A percentile compares a stretch with the other conserved stretches of the same genome.
phyloP scores from a whole-genome alignment of 1,140 invertebrate genomes.

The Lutraria rhynchaena region DNA sequence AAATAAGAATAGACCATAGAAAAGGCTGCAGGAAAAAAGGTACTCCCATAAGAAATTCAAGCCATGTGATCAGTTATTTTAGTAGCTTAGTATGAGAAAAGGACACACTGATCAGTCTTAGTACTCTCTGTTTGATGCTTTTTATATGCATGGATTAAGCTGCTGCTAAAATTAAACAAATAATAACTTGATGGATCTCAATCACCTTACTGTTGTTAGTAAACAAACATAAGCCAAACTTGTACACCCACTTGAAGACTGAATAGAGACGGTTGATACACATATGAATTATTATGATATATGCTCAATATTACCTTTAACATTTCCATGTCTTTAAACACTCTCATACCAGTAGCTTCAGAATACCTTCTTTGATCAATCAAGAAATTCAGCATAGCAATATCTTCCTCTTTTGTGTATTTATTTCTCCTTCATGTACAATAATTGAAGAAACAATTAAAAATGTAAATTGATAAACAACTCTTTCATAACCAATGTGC shows the following conservation, averaged over 20 bases:
- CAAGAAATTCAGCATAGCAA: constrained; percentile 17
- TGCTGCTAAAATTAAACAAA: neutral
- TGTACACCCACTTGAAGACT: neutral
- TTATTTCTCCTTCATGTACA: constrained; percentile 35
- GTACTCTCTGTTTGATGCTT: too few species aligned
- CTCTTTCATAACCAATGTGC: too few species aligned
- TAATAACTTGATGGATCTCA: neutral
- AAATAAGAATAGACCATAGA: too few species aligned
- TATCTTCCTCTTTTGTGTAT: constrained; percentile 31
- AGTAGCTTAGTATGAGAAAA: too few species aligned
- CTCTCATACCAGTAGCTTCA: constrained; percentile 27
- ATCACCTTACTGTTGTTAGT: neutral
- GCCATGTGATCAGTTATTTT: too few species aligned
- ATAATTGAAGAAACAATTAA: too few species aligned
- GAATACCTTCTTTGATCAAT: constrained; percentile 16
- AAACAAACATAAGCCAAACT: neutral
- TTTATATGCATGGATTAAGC: neutral
- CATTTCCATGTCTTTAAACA: constrained; percentile 35
- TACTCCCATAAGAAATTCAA: too few species aligned
- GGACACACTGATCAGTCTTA: too few species aligned
- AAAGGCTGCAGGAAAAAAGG: too few species aligned
- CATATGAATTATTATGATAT: neutral
- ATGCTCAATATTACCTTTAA: neutral
- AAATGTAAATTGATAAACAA: too few species aligned
- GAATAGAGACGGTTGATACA: neutral